Evolutionary conservation across 2,888 invertebrate species (phyloP), one percentile per base, ranked within the genome.

Genomic region (Limenitis arthemis): DNA sequence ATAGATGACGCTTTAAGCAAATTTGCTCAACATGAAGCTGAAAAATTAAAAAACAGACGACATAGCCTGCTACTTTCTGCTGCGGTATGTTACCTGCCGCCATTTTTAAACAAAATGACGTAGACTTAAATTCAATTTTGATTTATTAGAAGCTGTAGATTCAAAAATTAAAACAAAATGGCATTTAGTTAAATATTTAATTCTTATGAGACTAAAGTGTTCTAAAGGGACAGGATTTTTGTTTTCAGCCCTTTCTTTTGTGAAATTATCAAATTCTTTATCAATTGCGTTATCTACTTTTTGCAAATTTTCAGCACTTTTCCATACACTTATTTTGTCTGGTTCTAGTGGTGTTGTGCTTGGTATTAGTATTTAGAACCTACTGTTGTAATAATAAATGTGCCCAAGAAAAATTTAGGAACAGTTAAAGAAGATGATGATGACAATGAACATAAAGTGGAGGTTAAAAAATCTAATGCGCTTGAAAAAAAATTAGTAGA

Each of bases 1-100:
- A 95, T 97, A 62, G 98, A 98, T 70, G 96, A 97, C 71, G 95
- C 97, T 1, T 81, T 97, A 51, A 89, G 91, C 54, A 95, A 94
- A 75, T 95, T 97, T 67, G 90, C 91, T 56, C 89, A 90, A 30
- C 93, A 94, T 67, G 94, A 95, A 67, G 87, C 91, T 3, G 93
- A 94, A 60, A 93, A 93, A 63, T 72, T 73, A 0, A 65, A 76
- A 46, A 75, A 75, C 53, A 63, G 83, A 51, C 68, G 88, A 51
- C 76, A 89, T 68, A 76, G 83, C 57, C 60, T 86, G 1, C 58
- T 86, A 59, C 79, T 83, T 57, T 81, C 84, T n/a, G 73, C 75
- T 57, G 81, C 73, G 61, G 85, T 85, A 62, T 64, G 75, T 60
- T 1, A 34, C 30, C n/a, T 7, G 9, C 20, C 20, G 20, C 20